Base-by-base conservation (phyloP, 2,888 invertebrate species). In the Endomychus coccineus region DNA sequence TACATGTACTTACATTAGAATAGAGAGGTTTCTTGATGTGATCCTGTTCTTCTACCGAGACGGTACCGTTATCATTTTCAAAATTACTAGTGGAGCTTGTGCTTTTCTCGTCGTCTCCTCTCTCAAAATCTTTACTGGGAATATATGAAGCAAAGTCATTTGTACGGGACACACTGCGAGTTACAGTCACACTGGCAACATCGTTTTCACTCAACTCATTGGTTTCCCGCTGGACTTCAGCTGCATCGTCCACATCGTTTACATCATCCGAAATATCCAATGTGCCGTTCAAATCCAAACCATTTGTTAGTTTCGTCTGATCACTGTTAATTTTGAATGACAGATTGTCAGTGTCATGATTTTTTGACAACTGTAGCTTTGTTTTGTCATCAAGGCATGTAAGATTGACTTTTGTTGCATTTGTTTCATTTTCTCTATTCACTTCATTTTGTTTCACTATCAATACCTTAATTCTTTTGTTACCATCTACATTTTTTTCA, bases 91-190 rank as follows among this genome's bases (percentile, higher is more conserved):
- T 31, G 11, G 21, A 17, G 21, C 23, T 12, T 17, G 14, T 21
- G 23, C 24, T 23, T 16, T 28, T 23, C 22, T 36, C 30, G 12
- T 68, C 61, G 12, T 68, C 61, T 2, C 71, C 71, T 10, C 71
- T 68, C 1, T 70, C 67, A 40, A 70, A 54, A 43, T 58, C 57
- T 43, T 55, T 61, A 16, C 51, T 48, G 52, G 75, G 73, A 51
- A 76, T 76, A 55, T 75, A 76, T 35, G 76, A 76, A 38, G 76
- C 75, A 56, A 74, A 75, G 59, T 76, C 73, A 46, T 73, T 75
- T 3, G 75, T 55, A 35, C 59, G 50, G 12, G 55, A 49, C 7
- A 36, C 30, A 15, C 32, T 40, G 38, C 6, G 40, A 38, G 19
- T 38, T 42, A n/a, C n/a, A n/a, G 2, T 36, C 10, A 5, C 7